Evolutionary conservation across 2,888 invertebrate genomes (phyloP).

Genomic region (Liodrosophila aerea): DNA sequence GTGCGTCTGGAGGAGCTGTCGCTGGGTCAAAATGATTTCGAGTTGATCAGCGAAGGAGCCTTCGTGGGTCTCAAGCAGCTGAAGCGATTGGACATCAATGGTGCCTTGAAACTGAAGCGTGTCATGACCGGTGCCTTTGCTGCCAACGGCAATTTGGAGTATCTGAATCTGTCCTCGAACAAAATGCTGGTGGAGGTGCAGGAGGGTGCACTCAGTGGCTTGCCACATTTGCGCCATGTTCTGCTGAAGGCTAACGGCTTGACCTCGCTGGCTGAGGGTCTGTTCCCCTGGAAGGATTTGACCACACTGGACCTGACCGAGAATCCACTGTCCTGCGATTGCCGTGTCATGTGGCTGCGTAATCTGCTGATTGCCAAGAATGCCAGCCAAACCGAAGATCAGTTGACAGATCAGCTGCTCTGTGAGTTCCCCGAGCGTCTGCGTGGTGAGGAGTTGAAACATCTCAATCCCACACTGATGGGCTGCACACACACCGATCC

Average conservation of each 20-base stretch:
- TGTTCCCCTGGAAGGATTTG: constrained; percentile 91
- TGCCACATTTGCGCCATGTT: constrained; percentile 91
- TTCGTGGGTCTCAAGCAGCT: constrained; percentile 91
- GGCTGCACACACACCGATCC: constrained; percentile 92
- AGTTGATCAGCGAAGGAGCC: constrained; percentile 87
- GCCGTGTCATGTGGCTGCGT: constrained; percentile 90
- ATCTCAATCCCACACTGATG: constrained; percentile 89
- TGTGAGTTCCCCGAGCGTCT: constrained; percentile 90
- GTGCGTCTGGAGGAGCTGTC: constrained; percentile 90
- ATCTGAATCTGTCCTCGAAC: constrained; percentile 89
- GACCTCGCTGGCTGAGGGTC: constrained; percentile 88
- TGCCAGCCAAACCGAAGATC: constrained; percentile 77
- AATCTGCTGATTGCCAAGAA: constrained; percentile 84
- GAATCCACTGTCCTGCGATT: constrained; percentile 92
- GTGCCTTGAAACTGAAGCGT: constrained; percentile 88
- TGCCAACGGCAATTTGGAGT: constrained; percentile 92
- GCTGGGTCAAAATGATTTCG: constrained; percentile 92
- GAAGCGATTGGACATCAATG: constrained; percentile 90
- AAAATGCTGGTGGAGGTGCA: constrained; percentile 89
- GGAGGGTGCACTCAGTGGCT: constrained; percentile 91
- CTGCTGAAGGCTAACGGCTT: constrained; percentile 91
- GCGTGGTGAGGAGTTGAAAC: constrained; percentile 87
- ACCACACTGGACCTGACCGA: constrained; percentile 90
- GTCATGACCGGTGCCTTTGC: constrained; percentile 91
- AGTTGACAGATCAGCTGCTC: constrained; percentile 83